Percentiles rank a stretch among this genome's conserved stretches.
Conservation (phyloP, 2,113 vertebrate genomes). For the Crocuta crocuta region DNA sequence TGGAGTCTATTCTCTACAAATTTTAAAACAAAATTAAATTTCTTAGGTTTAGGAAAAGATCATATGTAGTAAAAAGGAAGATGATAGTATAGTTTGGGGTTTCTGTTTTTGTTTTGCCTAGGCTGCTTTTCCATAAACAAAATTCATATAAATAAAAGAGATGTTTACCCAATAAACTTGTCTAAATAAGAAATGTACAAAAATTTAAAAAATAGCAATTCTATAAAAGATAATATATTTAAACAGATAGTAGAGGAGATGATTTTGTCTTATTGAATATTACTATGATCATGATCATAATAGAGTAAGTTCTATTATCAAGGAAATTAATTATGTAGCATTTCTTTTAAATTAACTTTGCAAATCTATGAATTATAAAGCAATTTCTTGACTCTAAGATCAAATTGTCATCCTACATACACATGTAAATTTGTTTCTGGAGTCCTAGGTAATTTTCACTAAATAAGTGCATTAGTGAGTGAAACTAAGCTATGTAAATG, state of each 20-base stretch:
- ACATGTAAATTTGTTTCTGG: conserved; percentile 42
- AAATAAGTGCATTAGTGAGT: conserved; percentile 26
- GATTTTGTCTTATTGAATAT: neutral
- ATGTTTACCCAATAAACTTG: neutral
- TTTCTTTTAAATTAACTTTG: conserved; percentile 42
- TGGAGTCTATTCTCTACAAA: neutral
- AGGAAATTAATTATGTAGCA: conserved; percentile 16
- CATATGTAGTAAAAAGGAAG: neutral
- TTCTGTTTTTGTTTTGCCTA: neutral
- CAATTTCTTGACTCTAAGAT: conserved; percentile 17
- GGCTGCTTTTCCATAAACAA: neutral
- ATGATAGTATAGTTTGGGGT: neutral
- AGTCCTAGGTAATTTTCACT: neutral
- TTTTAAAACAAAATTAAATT: conserved; percentile 2
- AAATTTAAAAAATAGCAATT: neutral
- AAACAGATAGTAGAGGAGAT: neutral
- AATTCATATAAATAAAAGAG: neutral
- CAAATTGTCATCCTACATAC: conserved; percentile 25
- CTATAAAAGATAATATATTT: neutral
- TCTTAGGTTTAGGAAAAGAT: neutral
- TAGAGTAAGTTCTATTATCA: neutral
- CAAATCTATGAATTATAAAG: conserved; percentile 27
- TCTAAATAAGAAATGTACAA: neutral
- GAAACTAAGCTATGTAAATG: neutral
- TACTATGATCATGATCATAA: neutral